Conservation (phyloP, 2,113 vertebrate genomes). For the Eolophus roseicapilla region DNA sequence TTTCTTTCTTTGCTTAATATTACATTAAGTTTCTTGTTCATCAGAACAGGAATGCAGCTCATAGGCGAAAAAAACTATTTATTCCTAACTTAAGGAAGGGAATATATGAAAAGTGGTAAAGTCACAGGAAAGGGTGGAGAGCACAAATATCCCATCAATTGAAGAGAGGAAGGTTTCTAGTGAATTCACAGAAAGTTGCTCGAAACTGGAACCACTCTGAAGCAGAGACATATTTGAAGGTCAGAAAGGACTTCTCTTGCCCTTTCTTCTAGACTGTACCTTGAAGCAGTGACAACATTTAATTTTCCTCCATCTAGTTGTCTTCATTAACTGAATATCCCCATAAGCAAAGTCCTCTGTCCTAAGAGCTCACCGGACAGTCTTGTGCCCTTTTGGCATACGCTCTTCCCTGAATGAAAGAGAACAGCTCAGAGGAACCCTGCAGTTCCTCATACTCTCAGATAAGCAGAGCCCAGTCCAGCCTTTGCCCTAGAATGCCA, state of each 20-base stretch:
- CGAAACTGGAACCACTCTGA: neutral
- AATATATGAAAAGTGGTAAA: constrained; percentile 8
- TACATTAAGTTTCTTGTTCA: constrained; percentile 35
- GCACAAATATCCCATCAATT: neutral
- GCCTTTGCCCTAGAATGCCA: neutral
- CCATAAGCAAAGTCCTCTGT: accelerated
- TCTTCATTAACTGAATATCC: neutral
- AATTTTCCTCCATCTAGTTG: neutral
- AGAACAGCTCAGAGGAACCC: neutral
- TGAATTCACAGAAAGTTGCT: neutral
- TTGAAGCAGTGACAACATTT: neutral
- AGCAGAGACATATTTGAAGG: neutral
- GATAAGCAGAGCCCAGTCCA: neutral
- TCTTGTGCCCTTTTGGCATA: neutral
- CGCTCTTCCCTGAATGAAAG: neutral
- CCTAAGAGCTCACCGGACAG: neutral
- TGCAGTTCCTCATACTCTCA: neutral
- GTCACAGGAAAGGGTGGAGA: constrained; percentile 29
- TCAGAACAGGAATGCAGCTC: constrained; percentile 10
- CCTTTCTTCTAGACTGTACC: neutral
- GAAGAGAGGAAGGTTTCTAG: neutral
- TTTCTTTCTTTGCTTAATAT: constrained; percentile 61
- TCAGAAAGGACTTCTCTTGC: neutral
- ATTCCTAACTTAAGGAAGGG: neutral
- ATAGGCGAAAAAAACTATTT: neutral